phyloP scores from a whole-genome alignment of 2,888 invertebrate genomes.

The Steinernema carpocapsae region DNA sequence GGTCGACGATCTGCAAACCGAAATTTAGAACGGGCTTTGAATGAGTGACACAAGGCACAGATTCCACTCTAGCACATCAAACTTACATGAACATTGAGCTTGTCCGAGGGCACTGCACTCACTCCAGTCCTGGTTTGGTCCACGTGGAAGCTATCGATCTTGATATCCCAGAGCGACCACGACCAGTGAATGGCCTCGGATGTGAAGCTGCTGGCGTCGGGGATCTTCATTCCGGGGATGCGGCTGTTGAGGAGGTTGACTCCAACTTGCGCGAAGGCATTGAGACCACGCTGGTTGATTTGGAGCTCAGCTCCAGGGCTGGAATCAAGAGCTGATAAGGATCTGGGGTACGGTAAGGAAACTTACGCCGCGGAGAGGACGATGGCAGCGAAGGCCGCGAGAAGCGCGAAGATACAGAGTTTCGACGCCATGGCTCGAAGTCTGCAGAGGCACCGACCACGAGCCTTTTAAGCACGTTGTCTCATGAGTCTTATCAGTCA shows the following conservation, averaged over 20 bases:
- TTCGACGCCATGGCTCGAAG: background rate
- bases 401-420: background rate
- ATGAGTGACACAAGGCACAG: no score
- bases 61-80: no score
- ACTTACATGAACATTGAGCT: constrained; percentile 28
- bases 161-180: constrained; percentile 16
- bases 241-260: constrained; percentile 5
- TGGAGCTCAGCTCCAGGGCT: constrained; percentile 22
- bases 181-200: constrained; percentile 21
- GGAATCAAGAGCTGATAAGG: no score
- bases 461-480: background rate
- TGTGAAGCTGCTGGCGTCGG: constrained; percentile 23
- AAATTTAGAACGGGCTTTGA: no score
- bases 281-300: constrained; percentile 22
- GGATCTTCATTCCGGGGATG: constrained; percentile 13
- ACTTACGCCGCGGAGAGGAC: background rate
- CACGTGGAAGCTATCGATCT: constrained; percentile 19
- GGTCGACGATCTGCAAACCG: constrained; percentile 6
- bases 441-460: background rate
- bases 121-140: constrained; percentile 21
- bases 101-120: constrained; percentile 11
- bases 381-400: background rate
- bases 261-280: constrained; percentile 26
- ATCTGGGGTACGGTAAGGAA: no score
- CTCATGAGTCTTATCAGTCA: background rate